Percentiles rank a stretch among this genome's conserved stretches.
phyloP scores from a whole-genome alignment of 2,797 vertebrate species.

The Semaprochilodus insignis region DNA sequence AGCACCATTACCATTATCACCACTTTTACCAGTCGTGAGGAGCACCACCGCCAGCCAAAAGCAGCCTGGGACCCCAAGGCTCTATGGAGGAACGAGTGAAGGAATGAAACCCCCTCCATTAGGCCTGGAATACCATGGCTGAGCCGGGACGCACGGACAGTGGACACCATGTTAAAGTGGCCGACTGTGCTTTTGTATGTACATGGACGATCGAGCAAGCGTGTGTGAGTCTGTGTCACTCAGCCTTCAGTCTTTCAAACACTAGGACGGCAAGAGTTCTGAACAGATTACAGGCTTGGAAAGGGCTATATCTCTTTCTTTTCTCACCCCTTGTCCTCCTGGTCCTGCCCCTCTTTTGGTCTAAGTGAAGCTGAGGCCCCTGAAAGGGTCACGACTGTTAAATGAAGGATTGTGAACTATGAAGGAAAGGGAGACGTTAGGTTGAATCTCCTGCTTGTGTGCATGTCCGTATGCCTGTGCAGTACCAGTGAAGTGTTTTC shows the following conservation, averaged over 20 bases:
- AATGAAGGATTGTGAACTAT: conserved; percentile 57
- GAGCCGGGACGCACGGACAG: conserved; percentile 25
- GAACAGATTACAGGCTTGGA: conserved; percentile 20
- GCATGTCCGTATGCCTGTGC: neutral
- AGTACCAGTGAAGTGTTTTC: neutral
- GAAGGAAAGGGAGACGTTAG: conserved; percentile 45
- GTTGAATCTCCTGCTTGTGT: conserved; percentile 39
- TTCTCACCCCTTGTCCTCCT: neutral
- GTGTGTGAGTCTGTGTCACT: conserved; percentile 17
- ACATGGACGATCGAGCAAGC: conserved; percentile 56
- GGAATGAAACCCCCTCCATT: neutral
- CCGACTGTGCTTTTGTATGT: conserved; percentile 45
- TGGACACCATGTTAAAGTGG: conserved; percentile 41
- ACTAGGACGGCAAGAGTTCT: conserved; percentile 12
- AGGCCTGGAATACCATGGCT: conserved; percentile 5
- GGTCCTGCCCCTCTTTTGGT: neutral
- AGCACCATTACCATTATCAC: conserved; percentile 99
- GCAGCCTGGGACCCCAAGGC: conserved; percentile 21
- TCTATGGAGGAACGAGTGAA: conserved; percentile 43
- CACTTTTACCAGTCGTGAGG: conserved; percentile 97
- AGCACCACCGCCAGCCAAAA: neutral
- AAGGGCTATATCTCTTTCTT: conserved; percentile 48
- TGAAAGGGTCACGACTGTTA: conserved; percentile 44
- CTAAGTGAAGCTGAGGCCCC: conserved; percentile 37
- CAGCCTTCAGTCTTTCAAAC: conserved; percentile 15